phyloP scores from a whole-genome alignment of 2,113 vertebrate genomes.

The Poicephalus gulielmi region DNA sequence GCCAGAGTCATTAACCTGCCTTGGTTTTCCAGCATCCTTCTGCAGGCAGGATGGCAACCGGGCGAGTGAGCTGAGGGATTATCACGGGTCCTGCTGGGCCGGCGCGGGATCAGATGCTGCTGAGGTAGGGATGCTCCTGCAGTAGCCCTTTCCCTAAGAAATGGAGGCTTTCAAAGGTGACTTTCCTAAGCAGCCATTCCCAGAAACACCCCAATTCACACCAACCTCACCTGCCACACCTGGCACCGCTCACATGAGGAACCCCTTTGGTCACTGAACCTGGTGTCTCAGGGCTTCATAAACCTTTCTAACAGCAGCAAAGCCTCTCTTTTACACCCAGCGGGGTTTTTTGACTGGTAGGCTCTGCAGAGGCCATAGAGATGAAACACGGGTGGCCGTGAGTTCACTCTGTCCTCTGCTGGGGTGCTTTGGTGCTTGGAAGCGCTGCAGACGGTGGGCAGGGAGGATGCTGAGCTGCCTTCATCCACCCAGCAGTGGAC shows the following conservation, averaged over 20 bases:
- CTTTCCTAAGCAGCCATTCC: fast-evolving
- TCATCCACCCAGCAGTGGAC: not conserved
- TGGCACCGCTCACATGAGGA: fast-evolving
- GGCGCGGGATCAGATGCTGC: not conserved
- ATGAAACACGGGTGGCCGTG: fast-evolving
- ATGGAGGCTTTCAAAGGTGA: not conserved
- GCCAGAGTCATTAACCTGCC: not conserved
- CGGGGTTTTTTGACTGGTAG: fast-evolving
- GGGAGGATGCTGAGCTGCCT: not conserved
- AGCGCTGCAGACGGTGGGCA: fast-evolving
- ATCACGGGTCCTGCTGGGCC: fast-evolving
- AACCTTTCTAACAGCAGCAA: fast-evolving
- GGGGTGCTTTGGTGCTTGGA: not conserved
- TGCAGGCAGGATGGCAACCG: not conserved
- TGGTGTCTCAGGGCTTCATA: fast-evolving
- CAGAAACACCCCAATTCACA: not conserved
- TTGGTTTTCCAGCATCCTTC: not conserved
- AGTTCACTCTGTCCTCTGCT: not conserved
- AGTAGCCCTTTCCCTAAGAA: not conserved
- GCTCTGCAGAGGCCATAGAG: fast-evolving
- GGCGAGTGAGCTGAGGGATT: fast-evolving
- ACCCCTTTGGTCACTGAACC: fast-evolving
- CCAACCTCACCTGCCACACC: fast-evolving
- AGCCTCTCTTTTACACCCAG: not conserved
- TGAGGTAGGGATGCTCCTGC: fast-evolving